phyloP scores from a whole-genome alignment of 2,113 vertebrate genomes.

The Calyptomena viridis region DNA sequence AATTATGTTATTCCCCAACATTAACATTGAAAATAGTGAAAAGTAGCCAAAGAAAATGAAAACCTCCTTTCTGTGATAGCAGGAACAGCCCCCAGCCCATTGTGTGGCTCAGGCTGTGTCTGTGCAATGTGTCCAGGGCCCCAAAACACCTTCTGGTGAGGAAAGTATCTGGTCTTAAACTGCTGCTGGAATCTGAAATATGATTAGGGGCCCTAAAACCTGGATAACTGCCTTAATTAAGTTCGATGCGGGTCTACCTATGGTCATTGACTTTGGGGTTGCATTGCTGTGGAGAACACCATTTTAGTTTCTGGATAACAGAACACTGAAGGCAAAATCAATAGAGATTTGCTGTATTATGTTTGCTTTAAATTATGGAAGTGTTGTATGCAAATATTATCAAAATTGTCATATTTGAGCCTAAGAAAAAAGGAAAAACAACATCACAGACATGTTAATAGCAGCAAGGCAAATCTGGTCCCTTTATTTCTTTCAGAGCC shows the following conservation, averaged over 20 bases:
- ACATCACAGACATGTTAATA: background rate
- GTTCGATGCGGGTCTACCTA: background rate
- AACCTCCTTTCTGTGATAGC: background rate
- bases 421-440: background rate
- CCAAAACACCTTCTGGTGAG: background rate
- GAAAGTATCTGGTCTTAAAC: background rate
- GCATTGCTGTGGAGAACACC: background rate
- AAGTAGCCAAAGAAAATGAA: background rate
- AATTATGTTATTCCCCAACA: background rate
- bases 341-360: background rate
- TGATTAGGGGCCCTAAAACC: background rate
- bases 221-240: background rate
- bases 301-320: background rate
- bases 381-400: background rate
- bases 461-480: background rate
- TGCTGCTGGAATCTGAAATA: background rate
- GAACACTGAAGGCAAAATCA: background rate
- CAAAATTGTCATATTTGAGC: background rate
- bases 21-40: background rate
- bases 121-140: accelerated
- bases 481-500: background rate
- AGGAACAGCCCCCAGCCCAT: background rate
- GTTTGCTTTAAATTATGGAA: background rate
- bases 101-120: background rate
- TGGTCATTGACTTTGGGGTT: background rate